A percentile compares a stretch with the other conserved stretches of the same genome.
Conservation (phyloP, 2,797 vertebrate species). For the Gastrophryne carolinensis region DNA sequence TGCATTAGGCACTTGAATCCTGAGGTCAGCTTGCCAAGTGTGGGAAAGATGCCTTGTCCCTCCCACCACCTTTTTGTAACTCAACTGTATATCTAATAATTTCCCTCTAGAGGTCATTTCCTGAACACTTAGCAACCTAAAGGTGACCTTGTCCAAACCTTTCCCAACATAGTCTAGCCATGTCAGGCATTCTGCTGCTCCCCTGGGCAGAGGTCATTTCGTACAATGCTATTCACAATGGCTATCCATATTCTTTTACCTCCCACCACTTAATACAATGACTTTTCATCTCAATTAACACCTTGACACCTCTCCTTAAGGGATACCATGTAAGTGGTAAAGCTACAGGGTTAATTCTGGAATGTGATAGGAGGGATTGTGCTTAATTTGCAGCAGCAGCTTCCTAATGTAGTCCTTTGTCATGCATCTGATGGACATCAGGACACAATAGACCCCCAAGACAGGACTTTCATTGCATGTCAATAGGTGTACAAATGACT, state of each 20-base stretch:
- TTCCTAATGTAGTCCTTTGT: constrained; percentile 48
- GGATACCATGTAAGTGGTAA: constrained; percentile 6
- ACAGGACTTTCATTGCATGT: constrained; percentile 41
- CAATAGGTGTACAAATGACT: constrained; percentile 46
- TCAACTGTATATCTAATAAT: background rate
- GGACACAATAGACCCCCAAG: constrained; percentile 37
- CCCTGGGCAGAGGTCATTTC: constrained; percentile 24
- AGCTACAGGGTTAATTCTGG: constrained; percentile 30
- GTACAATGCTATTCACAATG: constrained; percentile 14
- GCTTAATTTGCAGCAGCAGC: constrained; percentile 48
- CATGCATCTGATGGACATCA: constrained; percentile 15
- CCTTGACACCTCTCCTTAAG: constrained; percentile 29
- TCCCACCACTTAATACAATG: constrained; percentile 32
- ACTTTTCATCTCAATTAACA: constrained; percentile 45
- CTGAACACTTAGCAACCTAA: constrained; percentile 18
- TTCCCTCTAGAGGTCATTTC: constrained; percentile 9
- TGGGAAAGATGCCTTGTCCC: too few species aligned
- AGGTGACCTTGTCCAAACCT: constrained; percentile 45
- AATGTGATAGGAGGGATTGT: constrained; percentile 43
- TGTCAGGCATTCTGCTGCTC: constrained; percentile 14
- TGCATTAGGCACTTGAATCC: too few species aligned
- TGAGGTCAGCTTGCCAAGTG: too few species aligned
- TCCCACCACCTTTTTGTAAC: background rate
- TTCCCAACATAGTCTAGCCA: constrained; percentile 40
- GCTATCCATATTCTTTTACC: constrained; percentile 34